Base-by-base conservation (phyloP, 2,888 invertebrate genomes). In the Polyommatus iphigenia region DNA sequence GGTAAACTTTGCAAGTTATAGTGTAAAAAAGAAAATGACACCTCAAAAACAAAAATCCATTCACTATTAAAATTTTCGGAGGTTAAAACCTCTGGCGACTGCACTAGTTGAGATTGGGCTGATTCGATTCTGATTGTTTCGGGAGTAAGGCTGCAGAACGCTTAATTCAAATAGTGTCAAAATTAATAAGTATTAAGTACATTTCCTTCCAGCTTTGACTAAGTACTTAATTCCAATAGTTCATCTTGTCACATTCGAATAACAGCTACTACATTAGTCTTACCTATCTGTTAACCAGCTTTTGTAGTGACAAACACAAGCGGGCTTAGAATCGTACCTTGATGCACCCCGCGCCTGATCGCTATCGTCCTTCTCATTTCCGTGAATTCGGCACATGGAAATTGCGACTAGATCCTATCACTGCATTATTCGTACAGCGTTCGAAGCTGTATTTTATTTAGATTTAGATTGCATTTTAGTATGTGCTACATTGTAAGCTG, bases 351-450 rank as follows among this genome's bases (percentile, higher is more conserved):
- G 50, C 3, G 29, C 54, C 24, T 59, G 77, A 77, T 77, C 24
- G 18, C 77, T 79, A 81, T 81, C 81, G 78, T 85, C 85, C 83
- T 85, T 86, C 90, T 88, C 87, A 92, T 92, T 92, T 92, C 92
- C 92, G 89, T 82, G 80, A 78, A 83, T 82, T 81, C 84, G 88
- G 86, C 90, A 88, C 84, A 81, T 90, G 91, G 92, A 92, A 92
- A 91, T 92, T 90, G 89, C 88, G 79, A 82, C 81, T 78, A 79
- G 78, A 78, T 78, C 78, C 18, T 73, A 71, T 62, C 20, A 41
- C 57, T 62, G 32, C 73, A 46, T 62, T 78, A 78, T 78, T 73
- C 72, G 36, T 72, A n/a, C 29, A 57, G 24, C 41, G 36, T 59
- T 46, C 46, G 18, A 24, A 50, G 18, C 29, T 54, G 24, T 29